Percentiles rank a stretch among this genome's conserved stretches.
These are phyloP conservation scores for Perizoma flavofasciatum DNA, from an alignment of 2,888 invertebrate genomes.

Conservation along the genomic window DNA sequence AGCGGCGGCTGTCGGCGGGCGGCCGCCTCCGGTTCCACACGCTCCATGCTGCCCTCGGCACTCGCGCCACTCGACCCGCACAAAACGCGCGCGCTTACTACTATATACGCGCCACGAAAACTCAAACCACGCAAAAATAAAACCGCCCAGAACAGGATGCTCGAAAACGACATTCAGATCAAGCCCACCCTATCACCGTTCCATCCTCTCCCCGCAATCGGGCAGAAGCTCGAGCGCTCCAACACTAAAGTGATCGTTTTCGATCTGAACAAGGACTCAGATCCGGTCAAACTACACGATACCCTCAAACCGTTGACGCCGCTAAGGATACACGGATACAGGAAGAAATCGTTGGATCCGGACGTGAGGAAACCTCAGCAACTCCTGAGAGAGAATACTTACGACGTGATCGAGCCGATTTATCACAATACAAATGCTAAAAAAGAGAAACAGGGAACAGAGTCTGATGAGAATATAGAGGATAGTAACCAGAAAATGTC, in stretches of 20 bases:
- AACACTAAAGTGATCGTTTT: slow-evolving; percentile 74
- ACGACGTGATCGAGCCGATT: slow-evolving; percentile 74
- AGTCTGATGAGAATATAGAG: slow-evolving; percentile 24
- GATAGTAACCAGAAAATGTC: slow-evolving; percentile 49
- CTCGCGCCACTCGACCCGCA: slow-evolving; percentile 71
- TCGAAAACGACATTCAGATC: slow-evolving; percentile 66
- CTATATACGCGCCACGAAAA: slow-evolving; percentile 78
- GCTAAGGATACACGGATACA: slow-evolving; percentile 62
- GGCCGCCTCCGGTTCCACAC: slow-evolving; percentile 62
- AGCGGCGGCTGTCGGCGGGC: slow-evolving; percentile 64
- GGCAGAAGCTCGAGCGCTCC: slow-evolving; percentile 62
- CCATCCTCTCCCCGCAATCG: slow-evolving; percentile 77
- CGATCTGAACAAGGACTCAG: slow-evolving; percentile 60
- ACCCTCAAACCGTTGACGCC: slow-evolving; percentile 75
- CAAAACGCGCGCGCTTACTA: slow-evolving; percentile 74
- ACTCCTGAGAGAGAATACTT: slow-evolving; percentile 73
- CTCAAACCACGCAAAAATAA: slow-evolving; percentile 64
- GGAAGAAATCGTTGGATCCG: slow-evolving; percentile 56
- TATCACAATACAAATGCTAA: slow-evolving; percentile 60
- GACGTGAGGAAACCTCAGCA: slow-evolving; percentile 64
- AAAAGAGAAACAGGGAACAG: slow-evolving; percentile 34
- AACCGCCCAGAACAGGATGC: slow-evolving; percentile 74
- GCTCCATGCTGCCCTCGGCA: slow-evolving; percentile 71
- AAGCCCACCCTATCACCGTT: slow-evolving; percentile 73
- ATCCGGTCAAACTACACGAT: slow-evolving; percentile 59